Percentiles rank a stretch among this genome's conserved stretches.
Evolutionary conservation across 2,888 invertebrate genomes (phyloP).

Genomic region (Empis livida): DNA sequence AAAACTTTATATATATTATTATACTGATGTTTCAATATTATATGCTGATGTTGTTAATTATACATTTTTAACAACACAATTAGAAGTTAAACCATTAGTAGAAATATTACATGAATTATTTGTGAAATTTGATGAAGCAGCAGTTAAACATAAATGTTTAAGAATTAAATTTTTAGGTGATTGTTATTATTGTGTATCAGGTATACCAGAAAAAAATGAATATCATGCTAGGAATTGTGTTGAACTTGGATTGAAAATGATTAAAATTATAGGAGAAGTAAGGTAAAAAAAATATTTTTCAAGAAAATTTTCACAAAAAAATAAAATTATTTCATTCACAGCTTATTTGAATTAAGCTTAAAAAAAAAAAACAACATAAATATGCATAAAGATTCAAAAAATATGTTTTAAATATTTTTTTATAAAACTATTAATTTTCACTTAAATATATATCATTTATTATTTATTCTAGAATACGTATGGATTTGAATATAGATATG

Average conservation of each 20-base stretch:
- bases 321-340: no score
- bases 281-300: conserved; percentile 40
- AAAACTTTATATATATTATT: conserved; percentile 74
- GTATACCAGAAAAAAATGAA: conserved; percentile 62
- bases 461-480: conserved; percentile 44
- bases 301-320: no score
- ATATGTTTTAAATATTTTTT: no score
- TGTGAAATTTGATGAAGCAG: conserved; percentile 81
- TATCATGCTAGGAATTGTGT: conserved; percentile 85
- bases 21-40: conserved; percentile 77
- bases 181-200: conserved; percentile 87
- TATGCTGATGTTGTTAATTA: conserved; percentile 93
- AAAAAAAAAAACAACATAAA: no score
- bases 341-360: not conserved
- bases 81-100: conserved; percentile 69
- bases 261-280: conserved; percentile 71
- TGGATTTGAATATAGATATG: conserved; percentile 83
- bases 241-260: conserved; percentile 81
- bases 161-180: conserved; percentile 89
- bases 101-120: conserved; percentile 83
- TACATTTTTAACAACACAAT: conserved; percentile 58
- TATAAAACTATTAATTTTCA: no score
- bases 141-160: conserved; percentile 58
- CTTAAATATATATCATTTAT: no score
- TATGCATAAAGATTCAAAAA: no score